A percentile compares a stretch with the other conserved stretches of the same genome.
Evolutionary conservation across 2,797 vertebrate species (phyloP).

Genomic region (Salmo trutta): DNA sequence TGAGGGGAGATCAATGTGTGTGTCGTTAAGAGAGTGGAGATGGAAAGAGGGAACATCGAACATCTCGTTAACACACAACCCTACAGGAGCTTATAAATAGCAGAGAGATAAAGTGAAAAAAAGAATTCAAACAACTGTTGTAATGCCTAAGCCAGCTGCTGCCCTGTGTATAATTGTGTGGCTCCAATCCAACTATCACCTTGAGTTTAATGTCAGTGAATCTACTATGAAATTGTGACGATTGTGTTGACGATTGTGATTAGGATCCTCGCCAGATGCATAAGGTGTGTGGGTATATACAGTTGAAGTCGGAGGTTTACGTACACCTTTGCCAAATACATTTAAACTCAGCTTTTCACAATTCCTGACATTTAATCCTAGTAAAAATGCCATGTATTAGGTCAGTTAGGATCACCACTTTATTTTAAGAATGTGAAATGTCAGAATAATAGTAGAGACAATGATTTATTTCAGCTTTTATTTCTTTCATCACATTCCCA

Average conservation of each 20-base stretch:
- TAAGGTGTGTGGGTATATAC: neutral
- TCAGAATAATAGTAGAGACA: no score
- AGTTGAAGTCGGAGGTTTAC: no score
- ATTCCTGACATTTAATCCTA: no score
- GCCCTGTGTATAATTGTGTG: neutral
- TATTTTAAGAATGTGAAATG: no score
- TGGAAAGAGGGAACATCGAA: constrained; percentile 15
- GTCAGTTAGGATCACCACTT: no score
- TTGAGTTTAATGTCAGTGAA: neutral
- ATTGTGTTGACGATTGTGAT: neutral
- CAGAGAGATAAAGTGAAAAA: constrained; percentile 8
- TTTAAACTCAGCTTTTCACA: no score
- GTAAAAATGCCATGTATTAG: no score
- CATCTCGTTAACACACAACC: constrained; percentile 8
- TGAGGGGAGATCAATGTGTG: constrained; percentile 10
- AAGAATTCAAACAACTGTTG: constrained; percentile 4
- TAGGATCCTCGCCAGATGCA: neutral
- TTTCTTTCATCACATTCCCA: neutral
- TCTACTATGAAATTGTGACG: neutral
- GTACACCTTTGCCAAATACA: no score
- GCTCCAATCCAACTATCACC: neutral
- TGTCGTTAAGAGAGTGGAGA: constrained; percentile 1
- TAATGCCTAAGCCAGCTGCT: neutral
- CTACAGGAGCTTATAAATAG: constrained; percentile 31
- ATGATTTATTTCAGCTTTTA: no score